Evolutionary conservation across 1,140 invertebrate genomes (phyloP).

Genomic region (Heliothis subflexa): DNA sequence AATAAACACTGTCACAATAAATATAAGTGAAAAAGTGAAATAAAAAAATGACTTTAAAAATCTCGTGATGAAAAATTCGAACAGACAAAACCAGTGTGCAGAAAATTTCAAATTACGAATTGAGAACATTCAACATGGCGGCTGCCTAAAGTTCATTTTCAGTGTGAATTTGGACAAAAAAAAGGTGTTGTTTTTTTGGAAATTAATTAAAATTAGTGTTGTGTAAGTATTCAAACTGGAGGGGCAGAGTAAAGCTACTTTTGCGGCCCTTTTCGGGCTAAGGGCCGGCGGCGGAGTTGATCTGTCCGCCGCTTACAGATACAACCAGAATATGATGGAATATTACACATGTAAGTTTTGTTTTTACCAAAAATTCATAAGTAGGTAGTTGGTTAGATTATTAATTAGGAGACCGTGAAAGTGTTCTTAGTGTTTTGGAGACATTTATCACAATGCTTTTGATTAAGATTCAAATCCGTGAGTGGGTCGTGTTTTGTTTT

Average conservation of each 20-base stretch:
- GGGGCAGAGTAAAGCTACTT: conserved; percentile 84
- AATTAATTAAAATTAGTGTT: conserved; percentile 49
- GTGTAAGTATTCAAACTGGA: conserved; percentile 80
- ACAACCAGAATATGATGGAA: conserved; percentile 99
- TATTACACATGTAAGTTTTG: conserved; percentile 97
- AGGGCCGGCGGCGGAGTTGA: conserved; percentile 89
- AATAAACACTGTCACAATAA: conserved; percentile 1
- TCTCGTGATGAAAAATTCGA: neutral
- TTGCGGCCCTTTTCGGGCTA: conserved; percentile 85
- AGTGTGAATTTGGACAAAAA: conserved; percentile 42
- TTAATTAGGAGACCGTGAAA: no score
- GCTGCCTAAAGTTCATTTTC: conserved; percentile 40
- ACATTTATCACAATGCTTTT: no score
- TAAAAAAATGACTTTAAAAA: conserved; percentile 5
- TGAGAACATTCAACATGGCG: conserved; percentile 50
- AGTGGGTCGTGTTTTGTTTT: no score
- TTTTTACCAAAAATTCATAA: no score
- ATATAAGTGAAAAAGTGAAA: conserved; percentile 29
- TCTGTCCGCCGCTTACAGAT: conserved; percentile 96
- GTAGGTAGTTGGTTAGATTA: no score
- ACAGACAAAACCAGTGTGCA: conserved; percentile 4
- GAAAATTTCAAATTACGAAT: conserved; percentile 40
- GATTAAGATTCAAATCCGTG: no score
- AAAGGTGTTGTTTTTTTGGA: conserved; percentile 41
- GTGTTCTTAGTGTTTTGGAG: no score